Evolutionary conservation across 1,140 invertebrate species (phyloP), one percentile per base, ranked within the genome.

Genomic region (Drosophila sturtevanti): DNA sequence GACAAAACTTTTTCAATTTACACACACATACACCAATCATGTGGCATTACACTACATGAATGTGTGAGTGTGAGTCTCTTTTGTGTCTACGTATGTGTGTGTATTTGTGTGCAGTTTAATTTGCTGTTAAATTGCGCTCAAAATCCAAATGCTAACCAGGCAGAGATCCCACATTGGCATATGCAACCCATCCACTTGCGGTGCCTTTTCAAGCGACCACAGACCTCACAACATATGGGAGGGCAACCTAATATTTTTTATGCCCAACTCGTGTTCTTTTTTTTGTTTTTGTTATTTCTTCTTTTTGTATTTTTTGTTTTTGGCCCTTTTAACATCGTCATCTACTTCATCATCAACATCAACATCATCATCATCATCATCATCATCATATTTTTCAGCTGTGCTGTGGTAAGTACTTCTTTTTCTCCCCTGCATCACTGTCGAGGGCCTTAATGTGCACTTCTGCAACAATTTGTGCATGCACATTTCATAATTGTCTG

Each of bases 1-100:
- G 72, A 48, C 65, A 72, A 89, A 87, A 89, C 84, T 87, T 87
- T 87, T 87, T 89, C 84, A 87, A 87, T 87, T 89, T 89, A 62
- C 64, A 63, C 72, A 76, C 72, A 75, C 52, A 68, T 35, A 27
- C 74, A 77, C 73, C 77, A 63, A 79, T 69, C 77, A 79, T 65
- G 56, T 70, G 65, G 70, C 65, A 64, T 64, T 79, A 66, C 16
- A 35, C n/a, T 27, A 9, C 21, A 34, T 35, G 16, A 48, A 27
- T 51, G 60, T 35, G 18, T 62, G 21, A 37, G 63, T 58, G 64
- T 68, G 67, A n/a, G n/a, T n/a, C n/a, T n/a, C n/a, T n/a, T n/a
- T n/a, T n/a, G n/a, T n/a, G n/a, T n/a, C n/a, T n/a, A n/a, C n/a
- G n/a, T n/a, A n/a, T 48, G 62, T 51, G 37, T 34, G 72, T 56